Conservation (phyloP, 2,113 vertebrate species). For the Emydocephalus ijimae region DNA sequence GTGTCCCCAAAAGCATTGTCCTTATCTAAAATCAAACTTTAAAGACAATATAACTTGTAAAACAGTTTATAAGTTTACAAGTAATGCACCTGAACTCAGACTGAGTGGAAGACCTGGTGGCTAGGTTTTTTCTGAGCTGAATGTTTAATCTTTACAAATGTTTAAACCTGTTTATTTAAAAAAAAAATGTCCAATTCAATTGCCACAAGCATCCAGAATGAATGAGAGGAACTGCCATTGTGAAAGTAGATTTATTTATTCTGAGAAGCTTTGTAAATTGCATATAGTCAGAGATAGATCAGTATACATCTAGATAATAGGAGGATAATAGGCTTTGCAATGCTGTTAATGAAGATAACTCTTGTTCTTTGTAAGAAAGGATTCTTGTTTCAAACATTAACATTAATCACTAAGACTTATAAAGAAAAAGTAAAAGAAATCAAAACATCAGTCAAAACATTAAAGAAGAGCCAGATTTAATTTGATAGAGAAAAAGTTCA, state of each 20-base stretch:
- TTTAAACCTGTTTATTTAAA: not conserved
- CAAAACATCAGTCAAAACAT: constrained; percentile 55
- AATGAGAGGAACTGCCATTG: not conserved
- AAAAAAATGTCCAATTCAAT: not conserved
- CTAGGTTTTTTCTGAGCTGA: not conserved
- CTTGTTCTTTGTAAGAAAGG: constrained; percentile 29
- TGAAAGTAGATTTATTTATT: not conserved
- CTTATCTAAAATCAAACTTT: not conserved
- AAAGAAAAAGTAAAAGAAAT: constrained; percentile 36
- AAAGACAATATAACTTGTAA: not conserved
- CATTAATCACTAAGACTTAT: constrained; percentile 1
- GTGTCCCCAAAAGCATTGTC: not conserved
- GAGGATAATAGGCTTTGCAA: not conserved
- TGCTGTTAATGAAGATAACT: constrained; percentile 8
- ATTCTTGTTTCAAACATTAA: constrained; percentile 26
- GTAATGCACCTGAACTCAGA: not conserved
- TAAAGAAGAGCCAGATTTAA: constrained; percentile 25
- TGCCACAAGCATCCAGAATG: not conserved
- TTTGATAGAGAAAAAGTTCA: constrained; percentile 33
- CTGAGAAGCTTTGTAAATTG: not conserved
- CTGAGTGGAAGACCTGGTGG: not conserved
- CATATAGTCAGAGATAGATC: not conserved
- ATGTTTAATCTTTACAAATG: not conserved
- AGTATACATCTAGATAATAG: not conserved
- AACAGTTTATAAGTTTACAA: not conserved